phyloP scores from a whole-genome alignment of 2,888 invertebrate species.

The Sarcophaga variegata region DNA sequence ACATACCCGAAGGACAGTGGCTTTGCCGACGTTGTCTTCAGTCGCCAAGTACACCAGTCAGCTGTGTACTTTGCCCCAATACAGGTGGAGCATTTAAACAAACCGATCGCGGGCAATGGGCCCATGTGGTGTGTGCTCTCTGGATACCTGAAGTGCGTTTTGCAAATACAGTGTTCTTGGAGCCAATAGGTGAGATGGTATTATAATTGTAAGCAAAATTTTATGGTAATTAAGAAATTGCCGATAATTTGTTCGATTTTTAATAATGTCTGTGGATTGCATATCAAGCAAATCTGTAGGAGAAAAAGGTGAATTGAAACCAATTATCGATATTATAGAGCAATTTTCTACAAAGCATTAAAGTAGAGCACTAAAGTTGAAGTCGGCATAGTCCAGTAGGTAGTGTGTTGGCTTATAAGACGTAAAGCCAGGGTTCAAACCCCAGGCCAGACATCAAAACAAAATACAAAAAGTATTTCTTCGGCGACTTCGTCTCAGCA shows the following conservation, averaged over 20 bases:
- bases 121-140: conserved; percentile 98
- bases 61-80: conserved; percentile 99
- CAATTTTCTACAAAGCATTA: no score
- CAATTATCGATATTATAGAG: no score
- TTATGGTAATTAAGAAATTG: no score
- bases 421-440: no score
- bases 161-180: conserved; percentile 98
- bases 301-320: no score
- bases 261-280: background rate
- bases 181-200: conserved; percentile 90
- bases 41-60: conserved; percentile 97
- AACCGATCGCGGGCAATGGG: conserved; percentile 97
- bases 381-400: no score
- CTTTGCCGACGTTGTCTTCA: conserved; percentile 97
- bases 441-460: no score
- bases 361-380: no score
- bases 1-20: conserved; percentile 99
- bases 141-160: conserved; percentile 99
- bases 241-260: background rate
- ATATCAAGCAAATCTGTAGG: no score
- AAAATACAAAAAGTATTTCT: no score
- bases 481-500: no score
- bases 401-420: no score
- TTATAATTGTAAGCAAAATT: background rate
- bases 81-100: conserved; percentile 99